A percentile compares a stretch with the other conserved stretches of the same genome.
phyloP scores from a whole-genome alignment of 2,113 vertebrate species.

The Onychorhynchus coronatus region DNA sequence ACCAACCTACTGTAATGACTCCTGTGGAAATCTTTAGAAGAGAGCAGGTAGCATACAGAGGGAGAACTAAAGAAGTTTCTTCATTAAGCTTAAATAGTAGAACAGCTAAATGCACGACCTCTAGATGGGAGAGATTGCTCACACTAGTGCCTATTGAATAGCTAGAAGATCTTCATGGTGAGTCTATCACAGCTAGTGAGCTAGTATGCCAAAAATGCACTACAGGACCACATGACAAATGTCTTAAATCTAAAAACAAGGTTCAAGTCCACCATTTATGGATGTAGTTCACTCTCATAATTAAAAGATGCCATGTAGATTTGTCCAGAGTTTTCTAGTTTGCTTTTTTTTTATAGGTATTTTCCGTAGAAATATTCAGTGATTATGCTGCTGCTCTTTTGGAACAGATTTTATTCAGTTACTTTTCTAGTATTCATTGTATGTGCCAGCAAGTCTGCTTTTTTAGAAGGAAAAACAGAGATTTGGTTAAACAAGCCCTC shows the following conservation, averaged over 20 bases:
- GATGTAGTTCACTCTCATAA: background rate
- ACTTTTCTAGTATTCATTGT: background rate
- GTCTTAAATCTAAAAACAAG: background rate
- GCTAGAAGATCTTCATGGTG: background rate
- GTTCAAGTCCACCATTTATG: background rate
- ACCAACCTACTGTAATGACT: background rate
- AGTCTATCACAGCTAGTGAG: background rate
- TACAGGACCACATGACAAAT: background rate
- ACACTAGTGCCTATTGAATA: background rate
- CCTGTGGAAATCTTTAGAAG: background rate
- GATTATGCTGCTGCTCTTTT: background rate
- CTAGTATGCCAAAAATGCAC: background rate
- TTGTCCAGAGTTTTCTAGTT: background rate
- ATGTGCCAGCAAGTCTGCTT: background rate
- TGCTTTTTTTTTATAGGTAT: background rate
- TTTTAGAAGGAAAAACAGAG: background rate
- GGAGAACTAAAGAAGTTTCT: background rate
- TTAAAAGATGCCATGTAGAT: background rate
- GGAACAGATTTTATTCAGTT: background rate
- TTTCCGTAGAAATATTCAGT: background rate
- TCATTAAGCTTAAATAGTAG: background rate
- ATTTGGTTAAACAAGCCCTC: background rate
- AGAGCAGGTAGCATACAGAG: background rate
- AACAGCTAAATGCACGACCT: background rate
- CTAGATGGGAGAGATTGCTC: background rate